These are phyloP conservation scores for Drosophila burlai DNA, from an alignment of 1,140 invertebrate genomes.

Conservation along the genomic window DNA sequence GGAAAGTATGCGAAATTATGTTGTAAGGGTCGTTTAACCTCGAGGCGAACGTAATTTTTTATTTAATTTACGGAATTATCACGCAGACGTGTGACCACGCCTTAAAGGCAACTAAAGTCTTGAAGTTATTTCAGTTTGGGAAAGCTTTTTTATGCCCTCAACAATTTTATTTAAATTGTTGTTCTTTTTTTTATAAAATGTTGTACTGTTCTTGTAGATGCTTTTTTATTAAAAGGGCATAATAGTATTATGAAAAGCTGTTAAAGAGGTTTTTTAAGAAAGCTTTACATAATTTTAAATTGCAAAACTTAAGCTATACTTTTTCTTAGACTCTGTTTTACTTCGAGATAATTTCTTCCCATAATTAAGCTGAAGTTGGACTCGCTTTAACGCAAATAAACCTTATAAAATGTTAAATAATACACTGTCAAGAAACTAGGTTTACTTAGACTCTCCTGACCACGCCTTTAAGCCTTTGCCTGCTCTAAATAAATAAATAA, in stretches of 20 bases:
- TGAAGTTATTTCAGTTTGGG: not conserved
- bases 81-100: not conserved
- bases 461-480: conserved; percentile 18
- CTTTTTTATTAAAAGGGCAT: too few relatives aligned
- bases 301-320: not conserved
- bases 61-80: conserved; percentile 22
- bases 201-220: not conserved
- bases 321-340: not conserved
- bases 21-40: conserved; percentile 27
- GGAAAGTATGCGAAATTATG: conserved; percentile 33
- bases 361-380: too few relatives aligned
- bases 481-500: too few relatives aligned
- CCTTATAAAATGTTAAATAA: too few relatives aligned
- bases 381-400: too few relatives aligned
- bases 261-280: not conserved
- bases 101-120: not conserved
- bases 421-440: not conserved
- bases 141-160: accelerated
- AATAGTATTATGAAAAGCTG: too few relatives aligned
- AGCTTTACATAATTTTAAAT: not conserved
- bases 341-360: too few relatives aligned
- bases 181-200: not conserved
- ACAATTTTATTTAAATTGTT: too few relatives aligned
- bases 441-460: not conserved
- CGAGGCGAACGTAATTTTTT: conserved; percentile 9